Percentiles rank a stretch among this genome's conserved stretches.
These are phyloP conservation scores for western clawed frog (Xenopus tropicalis) DNA, from an alignment of 2,113 vertebrate species.

Conservation along the genomic window DNA sequence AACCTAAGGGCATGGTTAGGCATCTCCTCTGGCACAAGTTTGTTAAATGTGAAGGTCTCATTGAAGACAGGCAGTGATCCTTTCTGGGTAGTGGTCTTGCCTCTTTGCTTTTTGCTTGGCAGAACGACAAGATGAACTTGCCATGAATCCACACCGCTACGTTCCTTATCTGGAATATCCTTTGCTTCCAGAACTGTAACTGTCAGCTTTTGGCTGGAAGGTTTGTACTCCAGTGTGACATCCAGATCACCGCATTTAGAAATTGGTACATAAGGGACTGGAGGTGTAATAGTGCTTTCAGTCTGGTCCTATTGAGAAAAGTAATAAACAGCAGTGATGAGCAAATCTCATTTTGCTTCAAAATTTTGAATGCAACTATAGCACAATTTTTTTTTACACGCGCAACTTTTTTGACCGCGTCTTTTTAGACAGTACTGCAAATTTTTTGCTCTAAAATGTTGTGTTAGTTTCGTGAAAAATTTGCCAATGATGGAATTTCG, in stretches of 20 bases:
- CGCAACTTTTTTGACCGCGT: too few relatives aligned
- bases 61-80: conserved; percentile 78
- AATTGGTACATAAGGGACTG: conserved; percentile 62
- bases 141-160: conserved; percentile 84
- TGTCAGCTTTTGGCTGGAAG: conserved; percentile 73
- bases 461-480: too few relatives aligned
- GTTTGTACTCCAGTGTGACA: conserved; percentile 74
- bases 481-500: too few relatives aligned
- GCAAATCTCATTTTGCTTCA: too few relatives aligned
- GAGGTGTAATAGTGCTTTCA: conserved; percentile 43
- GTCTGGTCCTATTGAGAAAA: conserved; percentile 62
- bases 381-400: too few relatives aligned
- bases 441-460: too few relatives aligned
- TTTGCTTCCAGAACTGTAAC: conserved; percentile 76
- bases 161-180: conserved; percentile 84
- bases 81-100: conserved; percentile 77
- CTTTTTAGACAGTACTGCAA: too few relatives aligned
- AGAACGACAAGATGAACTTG: conserved; percentile 88
- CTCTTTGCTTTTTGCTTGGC: conserved; percentile 86
- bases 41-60: conserved; percentile 82
- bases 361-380: neutral
- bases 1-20: conserved; percentile 75
- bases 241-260: conserved; percentile 86
- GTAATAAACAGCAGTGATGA: conserved; percentile 32
- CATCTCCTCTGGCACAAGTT: conserved; percentile 74